These are phyloP conservation scores for Atta texana DNA, from an alignment of 1,140 invertebrate genomes.

Conservation along the genomic window DNA sequence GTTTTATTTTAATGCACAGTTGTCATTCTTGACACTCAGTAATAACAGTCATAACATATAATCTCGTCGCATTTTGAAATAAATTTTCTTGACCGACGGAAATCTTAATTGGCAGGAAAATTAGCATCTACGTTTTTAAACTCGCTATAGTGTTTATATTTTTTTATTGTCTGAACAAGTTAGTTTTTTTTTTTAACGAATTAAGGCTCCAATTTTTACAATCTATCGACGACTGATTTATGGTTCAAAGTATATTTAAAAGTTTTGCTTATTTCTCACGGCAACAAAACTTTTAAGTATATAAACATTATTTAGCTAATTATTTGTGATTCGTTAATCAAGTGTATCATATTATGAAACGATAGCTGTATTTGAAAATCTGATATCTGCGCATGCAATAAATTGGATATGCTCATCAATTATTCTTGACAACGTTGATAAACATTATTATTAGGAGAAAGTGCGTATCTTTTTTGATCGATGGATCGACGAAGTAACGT, in stretches of 20 bases:
- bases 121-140: background rate
- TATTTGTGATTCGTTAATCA: background rate
- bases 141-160: background rate
- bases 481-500: slow-evolving; percentile 20
- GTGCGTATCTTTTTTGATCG: slow-evolving; percentile 7
- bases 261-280: background rate
- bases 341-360: slow-evolving; percentile 1
- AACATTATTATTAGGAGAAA: background rate
- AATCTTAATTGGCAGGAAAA: slow-evolving; percentile 57
- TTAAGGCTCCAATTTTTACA: background rate
- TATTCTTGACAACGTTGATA: background rate
- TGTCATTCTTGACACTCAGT: background rate
- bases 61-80: background rate
- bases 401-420: slow-evolving; percentile 28
- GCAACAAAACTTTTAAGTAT: background rate
- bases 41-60: background rate
- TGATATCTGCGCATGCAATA: background rate
- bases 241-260: background rate
- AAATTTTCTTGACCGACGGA: slow-evolving; percentile 38
- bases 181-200: background rate
- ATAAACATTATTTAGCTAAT: background rate
- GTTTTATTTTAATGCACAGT: slow-evolving; percentile 7
- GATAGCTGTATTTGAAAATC: background rate
- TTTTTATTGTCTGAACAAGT: background rate
- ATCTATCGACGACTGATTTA: slow-evolving; percentile 16